Base-by-base conservation (phyloP, 23 tunicate species). In the Halocynthia roretzi region DNA sequence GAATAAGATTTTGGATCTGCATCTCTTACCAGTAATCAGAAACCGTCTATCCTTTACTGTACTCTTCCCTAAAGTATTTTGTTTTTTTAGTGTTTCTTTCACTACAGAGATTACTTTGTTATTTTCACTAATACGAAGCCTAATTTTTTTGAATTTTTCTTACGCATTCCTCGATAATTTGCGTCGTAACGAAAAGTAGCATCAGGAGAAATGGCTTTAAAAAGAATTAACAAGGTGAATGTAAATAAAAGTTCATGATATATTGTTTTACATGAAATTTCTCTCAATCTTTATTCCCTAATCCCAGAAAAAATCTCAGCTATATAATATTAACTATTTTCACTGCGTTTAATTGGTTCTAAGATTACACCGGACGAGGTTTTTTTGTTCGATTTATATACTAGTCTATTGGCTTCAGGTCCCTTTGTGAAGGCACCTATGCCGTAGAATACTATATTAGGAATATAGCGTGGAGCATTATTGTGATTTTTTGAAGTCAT, bases 201-300 rank as follows among this genome's bases (percentile, higher is more conserved):
- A 60, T 20, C 56, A 50, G 5, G 10, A 53, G 14, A 5, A 31
- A 78, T 78, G 82, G 82, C 82, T 44, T 78, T 78, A 66, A 78
- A 78, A 78, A 78, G 82, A 78, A 78, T 78, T 66, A 78, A 52
- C 40, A 78, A 78, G 82, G 82, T 78, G 7, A 10, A 5, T 62
- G 70, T 12, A 4, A 2, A 14, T n/a, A 58, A n/a, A 14, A 58
- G 15, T 58, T 14, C 63, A 58, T 58, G 17, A 58, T 56, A 14
- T 54, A 44, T 75, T 12, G 14, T 75, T 54, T 56, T 10, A 75
- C 2, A 54, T 54, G 11, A 2, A 12, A 22, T 54, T 54, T 75
- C 57, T 49, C 50, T 74, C 53, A 49, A 9, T 48, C 50, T 44
- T 5, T 71, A n/a, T 48, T 31, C 10, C 76, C 50, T 0, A 31